Evolutionary conservation across 30 jellyfish, hydroid and myxozoan species (phyloP).

Genomic region (Mastigias papua): DNA sequence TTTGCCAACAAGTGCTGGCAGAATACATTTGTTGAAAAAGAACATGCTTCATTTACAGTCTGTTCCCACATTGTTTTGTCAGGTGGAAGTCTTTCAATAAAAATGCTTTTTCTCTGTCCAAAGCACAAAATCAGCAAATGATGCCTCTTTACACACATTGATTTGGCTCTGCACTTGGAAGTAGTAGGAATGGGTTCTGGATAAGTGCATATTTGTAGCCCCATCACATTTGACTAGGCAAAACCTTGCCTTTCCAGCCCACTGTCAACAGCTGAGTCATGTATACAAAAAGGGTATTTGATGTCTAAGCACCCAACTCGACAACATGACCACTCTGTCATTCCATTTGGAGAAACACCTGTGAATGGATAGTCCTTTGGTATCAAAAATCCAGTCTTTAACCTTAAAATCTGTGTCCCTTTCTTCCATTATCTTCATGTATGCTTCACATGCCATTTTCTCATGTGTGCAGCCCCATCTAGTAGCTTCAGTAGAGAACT

Average conservation of each 20-base stretch:
- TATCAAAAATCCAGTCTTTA: neutral
- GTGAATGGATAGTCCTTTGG: neutral
- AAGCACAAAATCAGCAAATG: neutral
- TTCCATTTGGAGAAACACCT: slow-evolving; percentile 28
- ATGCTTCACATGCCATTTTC: slow-evolving; percentile 6
- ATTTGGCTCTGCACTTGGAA: neutral
- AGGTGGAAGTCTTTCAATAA: neutral
- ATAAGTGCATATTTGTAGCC: neutral
- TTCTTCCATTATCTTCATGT: neutral
- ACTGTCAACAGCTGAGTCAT: neutral
- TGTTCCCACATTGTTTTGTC: neutral
- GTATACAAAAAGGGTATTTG: slow-evolving; percentile 30
- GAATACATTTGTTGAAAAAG: neutral
- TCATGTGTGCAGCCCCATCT: slow-evolving; percentile 45
- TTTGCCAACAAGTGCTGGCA: slow-evolving; percentile 7
- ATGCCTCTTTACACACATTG: neutral
- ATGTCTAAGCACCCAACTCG: slow-evolving; percentile 25
- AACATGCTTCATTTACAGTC: neutral
- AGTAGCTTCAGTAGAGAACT: slow-evolving; percentile 18
- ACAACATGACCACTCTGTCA: slow-evolving; percentile 11
- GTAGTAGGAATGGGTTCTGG: neutral
- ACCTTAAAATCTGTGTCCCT: slow-evolving; percentile 8
- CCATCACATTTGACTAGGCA: neutral
- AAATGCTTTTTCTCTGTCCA: neutral
- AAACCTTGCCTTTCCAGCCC: neutral